These are phyloP conservation scores for Drosophila hawaiiensis DNA, from an alignment of 2,888 invertebrate species.

Conservation along the genomic window DNA sequence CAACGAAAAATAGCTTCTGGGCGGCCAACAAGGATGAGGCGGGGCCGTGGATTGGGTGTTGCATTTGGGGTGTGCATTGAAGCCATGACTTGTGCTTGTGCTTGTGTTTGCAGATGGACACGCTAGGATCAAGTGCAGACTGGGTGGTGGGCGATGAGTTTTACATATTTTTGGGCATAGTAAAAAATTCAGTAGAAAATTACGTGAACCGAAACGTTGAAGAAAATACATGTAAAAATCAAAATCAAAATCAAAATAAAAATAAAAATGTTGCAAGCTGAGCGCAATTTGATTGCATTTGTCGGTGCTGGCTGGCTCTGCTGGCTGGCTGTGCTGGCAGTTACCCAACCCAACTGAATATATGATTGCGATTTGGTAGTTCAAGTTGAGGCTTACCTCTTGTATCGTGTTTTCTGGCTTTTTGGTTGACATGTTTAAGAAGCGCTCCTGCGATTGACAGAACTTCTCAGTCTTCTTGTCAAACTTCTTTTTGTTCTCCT, in stretches of 20 bases:
- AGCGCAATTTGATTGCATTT: slow-evolving; percentile 50
- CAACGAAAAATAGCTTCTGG: slow-evolving; percentile 17
- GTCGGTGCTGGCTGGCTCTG: slow-evolving; percentile 15
- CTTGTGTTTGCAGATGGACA: slow-evolving; percentile 10
- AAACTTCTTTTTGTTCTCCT: slow-evolving; percentile 97
- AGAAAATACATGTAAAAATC: neutral
- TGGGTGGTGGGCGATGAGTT: neutral
- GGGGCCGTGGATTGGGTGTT: neutral
- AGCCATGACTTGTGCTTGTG: slow-evolving; percentile 14
- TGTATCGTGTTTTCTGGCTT: slow-evolving; percentile 95
- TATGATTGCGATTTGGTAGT: neutral
- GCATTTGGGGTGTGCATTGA: slow-evolving; percentile 15
- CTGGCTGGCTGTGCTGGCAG: neutral
- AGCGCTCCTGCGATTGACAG: slow-evolving; percentile 98
- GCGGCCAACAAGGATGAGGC: neutral
- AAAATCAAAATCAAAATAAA: neutral
- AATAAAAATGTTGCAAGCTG: slow-evolving; percentile 20
- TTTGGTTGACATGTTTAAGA: slow-evolving; percentile 96
- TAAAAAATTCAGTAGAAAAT: slow-evolving; percentile 16
- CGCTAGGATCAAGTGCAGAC: slow-evolving; percentile 21
- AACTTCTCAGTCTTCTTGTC: slow-evolving; percentile 99
- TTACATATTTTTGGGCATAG: slow-evolving; percentile 24
- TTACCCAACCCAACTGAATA: neutral
- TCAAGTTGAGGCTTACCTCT: slow-evolving; percentile 88
- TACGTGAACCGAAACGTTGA: neutral